A percentile compares a stretch with the other conserved stretches of the same genome.
These are phyloP conservation scores for Anguilla japonica DNA, from an alignment of 2,113 vertebrate species.

Conservation along the genomic window DNA sequence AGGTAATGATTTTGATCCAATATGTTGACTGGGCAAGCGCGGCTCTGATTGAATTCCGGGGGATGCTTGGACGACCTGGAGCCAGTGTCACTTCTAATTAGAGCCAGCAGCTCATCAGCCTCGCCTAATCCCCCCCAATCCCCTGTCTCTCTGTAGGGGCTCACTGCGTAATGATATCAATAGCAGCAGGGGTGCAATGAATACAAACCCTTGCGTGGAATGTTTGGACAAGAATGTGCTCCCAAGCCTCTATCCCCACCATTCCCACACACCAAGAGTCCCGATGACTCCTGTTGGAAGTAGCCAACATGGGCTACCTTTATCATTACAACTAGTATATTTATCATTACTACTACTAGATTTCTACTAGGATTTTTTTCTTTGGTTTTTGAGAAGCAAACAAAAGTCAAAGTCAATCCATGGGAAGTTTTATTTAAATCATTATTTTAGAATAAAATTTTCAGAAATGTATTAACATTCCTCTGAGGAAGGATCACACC, in stretches of 20 bases:
- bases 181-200: slow-evolving; percentile 80
- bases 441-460: background rate
- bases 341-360: background rate
- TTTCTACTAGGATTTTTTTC: background rate
- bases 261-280: background rate
- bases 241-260: background rate
- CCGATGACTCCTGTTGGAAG: background rate
- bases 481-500: background rate
- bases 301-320: background rate
- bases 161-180: slow-evolving; percentile 80
- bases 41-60: slow-evolving; percentile 76
- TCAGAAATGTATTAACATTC: no score
- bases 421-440: background rate
- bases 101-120: slow-evolving; percentile 62
- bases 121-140: slow-evolving; percentile 59
- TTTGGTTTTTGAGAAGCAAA: background rate
- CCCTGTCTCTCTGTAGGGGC: slow-evolving; percentile 70
- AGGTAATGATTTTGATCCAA: slow-evolving; percentile 83
- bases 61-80: slow-evolving; percentile 78
- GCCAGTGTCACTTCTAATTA: slow-evolving; percentile 82
- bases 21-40: slow-evolving; percentile 74
- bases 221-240: slow-evolving; percentile 73
- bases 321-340: background rate
- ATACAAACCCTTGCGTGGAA: slow-evolving; percentile 77
- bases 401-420: background rate